Evolutionary conservation across 1,140 invertebrate genomes (phyloP), one percentile per base, ranked within the genome.

Genomic region (Drosophila obscura): DNA sequence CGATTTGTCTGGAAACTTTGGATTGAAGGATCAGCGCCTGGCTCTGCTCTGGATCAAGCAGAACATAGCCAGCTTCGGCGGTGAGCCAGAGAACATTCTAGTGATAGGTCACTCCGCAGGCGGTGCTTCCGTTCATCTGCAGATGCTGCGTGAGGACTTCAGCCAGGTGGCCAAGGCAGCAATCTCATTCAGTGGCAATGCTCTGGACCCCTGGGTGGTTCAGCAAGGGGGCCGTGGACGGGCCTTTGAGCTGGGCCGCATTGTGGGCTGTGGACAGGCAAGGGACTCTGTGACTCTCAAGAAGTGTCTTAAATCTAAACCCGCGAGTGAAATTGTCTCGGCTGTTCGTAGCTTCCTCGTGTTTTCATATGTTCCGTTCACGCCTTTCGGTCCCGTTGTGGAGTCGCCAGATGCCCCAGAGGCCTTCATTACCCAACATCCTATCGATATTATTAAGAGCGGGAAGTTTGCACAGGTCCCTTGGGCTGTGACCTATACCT

Each of bases 1-100:
- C 0, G 84, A 91, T 3, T 90, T 93, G 2, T 93, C 94, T 2
- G 95, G 95, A 1, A 95, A 95, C 90, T 93, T 92, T 43, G 95
- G 95, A 0, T 73, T 96, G 3, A 94, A 94, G 85, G 95, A 96
- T 91, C 95, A 95, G 83, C 90, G 93, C 0, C 81, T 93, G 58
- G 95, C 95, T 4, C 67, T 96, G 2, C 91, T 93, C 65, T 96
- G 95, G 95, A 91, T 95, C 2, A 92, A 90, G 90, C 92, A 92
- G 26, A 94, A 94, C 74, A 94, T 94, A 55, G 91, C 92, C 50
- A 82, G 90, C 56, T 95, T 94, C 71, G 94, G 94, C 2, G 94
- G 94, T 0, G 92, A 94, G 80, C 93, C 94, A n/a, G 88, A 94
- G 44, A 93, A 92, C 28, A 85, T 94, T 8, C 93, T 94, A 4